Base-by-base conservation (phyloP, 2,888 invertebrate genomes). In the Melanchra persicariae region DNA sequence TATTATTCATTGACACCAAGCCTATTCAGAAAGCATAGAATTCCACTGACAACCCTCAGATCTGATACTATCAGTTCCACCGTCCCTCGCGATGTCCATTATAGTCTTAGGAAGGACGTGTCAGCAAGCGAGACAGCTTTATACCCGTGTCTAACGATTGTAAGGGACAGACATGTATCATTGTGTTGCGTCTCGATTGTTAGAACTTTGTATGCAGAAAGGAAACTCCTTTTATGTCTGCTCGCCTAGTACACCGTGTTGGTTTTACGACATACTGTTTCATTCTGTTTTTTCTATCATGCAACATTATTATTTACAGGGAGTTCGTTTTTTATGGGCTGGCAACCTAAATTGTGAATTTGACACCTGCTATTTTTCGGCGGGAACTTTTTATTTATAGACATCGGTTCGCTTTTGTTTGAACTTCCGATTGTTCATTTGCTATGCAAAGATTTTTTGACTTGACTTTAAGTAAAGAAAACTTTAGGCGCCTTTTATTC, bases 181-280 rank as follows among this genome's bases (percentile, higher is more conserved):
- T 94, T 94, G 93, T 94, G 90, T 90, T 94, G 89, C 91, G 91
- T 72, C 86, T 91, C 92, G 91, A 93, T 94, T 93, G 94, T 94
- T 87, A 87, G 78, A 92, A 92, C 89, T 94, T 94, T 93, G 92
- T 93, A 93, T 93, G 92, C 92, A 91, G 89, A 90, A 87, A 88
- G 91, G 91, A 92, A 92, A 88, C 91, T 90, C 85, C 88, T 91
- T 91, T 92, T 91, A 90, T 91, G 85, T 88, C 85, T 88, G 87
- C 63, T 80, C 79, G 87, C 89, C 90, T 90, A 81, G 89, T 90
- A 91, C 82, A 76, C 74, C 79, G 70, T 77, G 82, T 82, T 85
- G 80, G 82, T 80, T 89, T 88, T 86, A 88, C 71, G 83, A 85
- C 81, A 81, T 79, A 79, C 78, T 85, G 77, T 78, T 87, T 79